Evolutionary conservation across 2,888 invertebrate genomes (phyloP), one percentile per base, ranked within the genome.

Genomic region (Drosophila kuntzei): DNA sequence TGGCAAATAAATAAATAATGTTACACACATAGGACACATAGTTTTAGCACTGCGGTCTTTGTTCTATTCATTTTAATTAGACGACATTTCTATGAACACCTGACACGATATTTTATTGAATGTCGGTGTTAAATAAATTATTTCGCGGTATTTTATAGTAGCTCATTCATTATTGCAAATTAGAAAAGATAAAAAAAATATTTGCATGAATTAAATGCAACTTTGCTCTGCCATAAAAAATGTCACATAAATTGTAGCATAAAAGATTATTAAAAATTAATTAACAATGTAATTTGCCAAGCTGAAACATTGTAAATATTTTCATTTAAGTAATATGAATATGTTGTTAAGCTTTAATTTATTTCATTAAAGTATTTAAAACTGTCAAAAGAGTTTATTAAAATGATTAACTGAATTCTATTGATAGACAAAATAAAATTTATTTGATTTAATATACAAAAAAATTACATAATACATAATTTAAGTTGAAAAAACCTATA

Each of bases 1-100:
- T 54, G 66, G 50, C 62, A 68, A 70, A 79, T 81, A 79, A 87
- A 87, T 87, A 73, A 87, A 81, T 79, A 78, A 81, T 68, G 65
- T 20, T n/a, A 27, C 34, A n/a, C n/a, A n/a, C 46, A 44, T 34
- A 7, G 66, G n/a, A n/a, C 71, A 29, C 36, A 67, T 49, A 74
- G 71, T 83, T 84, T 69, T 69, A 60, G 51, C 49, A 57, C 43
- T 72, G 77, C 32, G 72, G 60, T 60, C 27, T 36, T 46, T 61
- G 16, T 66, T 54, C 25, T 32, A 37, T 64, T 37, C 49, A 66
- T 58, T 71, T 61, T 54, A 62, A 71, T 60, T 34, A 46, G 66
- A 34, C 50, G 74, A 7, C 49, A 67, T 58, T 55, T 46, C 16
- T 29, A 36, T 44, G 20, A 20, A 46, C 59, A 50, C 25, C 34